Percentiles rank a stretch among this genome's conserved stretches.
phyloP scores from a whole-genome alignment of 2,888 invertebrate species.

The Phanerotoma sp. region DNA sequence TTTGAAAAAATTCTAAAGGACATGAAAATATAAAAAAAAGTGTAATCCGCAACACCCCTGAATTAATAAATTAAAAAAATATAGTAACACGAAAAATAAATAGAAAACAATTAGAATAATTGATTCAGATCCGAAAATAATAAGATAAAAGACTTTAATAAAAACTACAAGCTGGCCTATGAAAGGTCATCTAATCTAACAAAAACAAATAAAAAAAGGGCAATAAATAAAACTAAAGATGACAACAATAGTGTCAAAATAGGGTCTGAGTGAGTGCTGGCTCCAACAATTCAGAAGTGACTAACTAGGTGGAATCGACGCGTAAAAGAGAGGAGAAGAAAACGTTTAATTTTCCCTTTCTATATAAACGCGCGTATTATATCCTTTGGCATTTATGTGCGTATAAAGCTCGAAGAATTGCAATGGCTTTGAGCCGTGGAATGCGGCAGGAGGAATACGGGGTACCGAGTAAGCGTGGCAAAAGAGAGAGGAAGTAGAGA shows the following conservation, averaged over 20 bases:
- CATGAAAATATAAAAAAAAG: too few relatives aligned
- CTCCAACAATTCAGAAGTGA: neutral
- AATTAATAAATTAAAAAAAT: too few relatives aligned
- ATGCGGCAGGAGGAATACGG: conserved; percentile 33
- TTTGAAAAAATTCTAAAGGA: too few relatives aligned
- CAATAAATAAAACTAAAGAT: neutral
- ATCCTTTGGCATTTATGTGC: conserved; percentile 47
- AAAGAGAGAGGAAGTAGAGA: conserved; percentile 28
- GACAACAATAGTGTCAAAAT: conserved; percentile 2
- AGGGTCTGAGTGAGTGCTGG: neutral
- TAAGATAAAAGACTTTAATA: too few relatives aligned
- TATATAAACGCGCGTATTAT: conserved; percentile 27
- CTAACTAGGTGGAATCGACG: conserved; percentile 1
- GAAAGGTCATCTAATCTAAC: too few relatives aligned
- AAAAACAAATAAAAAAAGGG: neutral
- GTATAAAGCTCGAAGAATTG: conserved; percentile 50
- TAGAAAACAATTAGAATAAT: too few relatives aligned
- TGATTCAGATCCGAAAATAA: too few relatives aligned
- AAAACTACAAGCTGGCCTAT: too few relatives aligned
- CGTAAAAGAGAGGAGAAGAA: conserved; percentile 12
- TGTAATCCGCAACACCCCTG: too few relatives aligned
- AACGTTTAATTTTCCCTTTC: conserved; percentile 39
- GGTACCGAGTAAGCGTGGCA: conserved; percentile 33
- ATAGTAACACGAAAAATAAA: too few relatives aligned
- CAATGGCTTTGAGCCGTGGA: conserved; percentile 44